These are phyloP conservation scores for Brienomyrus longianalis DNA, from an alignment of 2,113 vertebrate genomes.

Conservation along the genomic window DNA sequence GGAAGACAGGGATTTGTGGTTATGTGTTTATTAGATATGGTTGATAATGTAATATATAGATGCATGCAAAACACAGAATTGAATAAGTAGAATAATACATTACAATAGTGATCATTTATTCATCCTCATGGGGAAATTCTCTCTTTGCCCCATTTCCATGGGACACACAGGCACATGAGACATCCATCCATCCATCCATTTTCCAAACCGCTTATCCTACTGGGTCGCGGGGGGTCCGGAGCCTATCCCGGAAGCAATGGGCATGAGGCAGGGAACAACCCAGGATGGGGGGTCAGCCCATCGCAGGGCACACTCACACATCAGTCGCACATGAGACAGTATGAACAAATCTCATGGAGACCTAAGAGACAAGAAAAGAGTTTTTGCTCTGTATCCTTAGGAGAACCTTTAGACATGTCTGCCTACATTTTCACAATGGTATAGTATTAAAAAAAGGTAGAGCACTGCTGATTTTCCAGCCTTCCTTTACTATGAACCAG, in stretches of 20 bases:
- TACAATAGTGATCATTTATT: background rate
- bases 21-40: background rate
- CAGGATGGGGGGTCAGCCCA: too few species aligned
- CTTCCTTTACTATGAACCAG: background rate
- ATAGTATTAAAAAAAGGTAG: background rate
- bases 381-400: background rate
- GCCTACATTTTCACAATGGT: background rate
- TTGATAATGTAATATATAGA: background rate
- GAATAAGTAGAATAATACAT: background rate
- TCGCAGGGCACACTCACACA: too few species aligned
- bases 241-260: too few species aligned
- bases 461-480: background rate
- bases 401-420: background rate
- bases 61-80: background rate
- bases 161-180: background rate
- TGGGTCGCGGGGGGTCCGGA: too few species aligned
- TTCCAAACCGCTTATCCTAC: too few species aligned
- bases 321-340: background rate
- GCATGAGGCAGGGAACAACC: too few species aligned
- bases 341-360: background rate
- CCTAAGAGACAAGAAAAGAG: background rate
- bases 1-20: background rate
- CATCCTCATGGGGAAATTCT: background rate
- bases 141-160: background rate
- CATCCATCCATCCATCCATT: background rate